Percentiles rank a stretch among this genome's conserved stretches.
phyloP scores from a whole-genome alignment of 1,140 invertebrate species.

The Maconellicoccus hirsutus region DNA sequence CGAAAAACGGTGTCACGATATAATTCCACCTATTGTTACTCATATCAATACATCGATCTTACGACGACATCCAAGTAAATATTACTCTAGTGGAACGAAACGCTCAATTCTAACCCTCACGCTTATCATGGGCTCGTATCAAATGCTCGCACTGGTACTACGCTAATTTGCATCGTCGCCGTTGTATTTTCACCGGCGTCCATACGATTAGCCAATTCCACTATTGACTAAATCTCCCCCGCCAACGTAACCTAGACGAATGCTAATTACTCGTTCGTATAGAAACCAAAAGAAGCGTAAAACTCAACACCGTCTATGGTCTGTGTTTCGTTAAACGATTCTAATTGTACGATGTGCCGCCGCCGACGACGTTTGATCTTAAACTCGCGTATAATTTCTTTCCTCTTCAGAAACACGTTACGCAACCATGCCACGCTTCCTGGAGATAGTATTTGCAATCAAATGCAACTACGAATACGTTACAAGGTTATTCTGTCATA shows the following conservation, averaged over 20 bases:
- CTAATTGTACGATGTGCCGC: neutral
- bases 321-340: too few relatives aligned
- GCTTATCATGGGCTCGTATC: neutral
- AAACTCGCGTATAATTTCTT: neutral
- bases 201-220: too few relatives aligned
- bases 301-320: neutral
- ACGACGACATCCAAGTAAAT: too few relatives aligned
- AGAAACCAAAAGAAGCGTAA: neutral
- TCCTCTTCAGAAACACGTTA: neutral
- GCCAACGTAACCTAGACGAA: too few relatives aligned
- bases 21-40: too few relatives aligned
- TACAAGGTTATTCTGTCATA: neutral
- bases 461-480: neutral
- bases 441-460: slow-evolving; percentile 6
- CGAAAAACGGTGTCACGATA: too few relatives aligned
- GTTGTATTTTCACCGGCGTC: neutral
- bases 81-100: neutral
- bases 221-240: too few relatives aligned
- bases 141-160: neutral
- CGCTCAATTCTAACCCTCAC: neutral
- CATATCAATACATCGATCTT: too few relatives aligned
- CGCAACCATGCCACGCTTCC: neutral
- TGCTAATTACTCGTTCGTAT: too few relatives aligned
- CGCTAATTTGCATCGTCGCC: neutral
- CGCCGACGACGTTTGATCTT: too few relatives aligned